Percentiles rank a stretch among this genome's conserved stretches.
Evolutionary conservation across 1,140 invertebrate genomes (phyloP).

Genomic region (Drosophila tani): DNA sequence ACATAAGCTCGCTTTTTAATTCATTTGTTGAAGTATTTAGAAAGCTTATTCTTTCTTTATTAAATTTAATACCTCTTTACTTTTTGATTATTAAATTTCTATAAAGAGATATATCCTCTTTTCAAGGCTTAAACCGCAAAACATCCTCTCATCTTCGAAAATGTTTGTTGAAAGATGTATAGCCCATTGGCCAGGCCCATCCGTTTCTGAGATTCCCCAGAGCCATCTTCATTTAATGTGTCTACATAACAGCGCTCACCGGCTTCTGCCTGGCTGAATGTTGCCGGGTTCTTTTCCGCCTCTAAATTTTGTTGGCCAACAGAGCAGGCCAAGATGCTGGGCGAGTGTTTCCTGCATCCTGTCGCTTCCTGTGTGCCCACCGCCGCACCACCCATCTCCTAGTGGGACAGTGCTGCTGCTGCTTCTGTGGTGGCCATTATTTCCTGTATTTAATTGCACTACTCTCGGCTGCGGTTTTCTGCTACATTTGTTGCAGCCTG

Average conservation of each 20-base stretch:
- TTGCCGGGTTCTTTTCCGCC: conserved; percentile 39
- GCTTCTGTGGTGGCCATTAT: conserved; percentile 76
- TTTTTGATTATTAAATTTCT: background rate
- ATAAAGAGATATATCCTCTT: too few relatives aligned
- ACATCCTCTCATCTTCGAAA: background rate
- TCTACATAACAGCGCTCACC: conserved; percentile 41
- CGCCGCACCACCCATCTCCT: conserved; percentile 4
- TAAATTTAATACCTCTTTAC: too few relatives aligned
- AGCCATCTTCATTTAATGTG: conserved; percentile 43
- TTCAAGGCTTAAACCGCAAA: background rate
- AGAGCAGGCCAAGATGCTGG: conserved; percentile 50
- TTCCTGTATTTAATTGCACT: conserved; percentile 83
- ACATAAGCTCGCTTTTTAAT: background rate
- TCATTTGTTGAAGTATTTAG: background rate
- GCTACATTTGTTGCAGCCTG: conserved; percentile 79
- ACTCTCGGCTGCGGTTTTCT: conserved; percentile 81
- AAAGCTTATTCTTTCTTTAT: too few relatives aligned
- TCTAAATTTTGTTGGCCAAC: conserved; percentile 49
- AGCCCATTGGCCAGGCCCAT: conserved; percentile 18
- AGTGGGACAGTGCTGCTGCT: conserved; percentile 14
- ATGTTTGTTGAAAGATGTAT: conserved; percentile 28
- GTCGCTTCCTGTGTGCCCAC: conserved; percentile 57
- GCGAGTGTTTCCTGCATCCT: conserved; percentile 50
- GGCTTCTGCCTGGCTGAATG: conserved; percentile 31
- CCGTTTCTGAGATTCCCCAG: conserved; percentile 36